phyloP scores from a whole-genome alignment of 2,797 vertebrate genomes.

The Micropoecilia bifurca region DNA sequence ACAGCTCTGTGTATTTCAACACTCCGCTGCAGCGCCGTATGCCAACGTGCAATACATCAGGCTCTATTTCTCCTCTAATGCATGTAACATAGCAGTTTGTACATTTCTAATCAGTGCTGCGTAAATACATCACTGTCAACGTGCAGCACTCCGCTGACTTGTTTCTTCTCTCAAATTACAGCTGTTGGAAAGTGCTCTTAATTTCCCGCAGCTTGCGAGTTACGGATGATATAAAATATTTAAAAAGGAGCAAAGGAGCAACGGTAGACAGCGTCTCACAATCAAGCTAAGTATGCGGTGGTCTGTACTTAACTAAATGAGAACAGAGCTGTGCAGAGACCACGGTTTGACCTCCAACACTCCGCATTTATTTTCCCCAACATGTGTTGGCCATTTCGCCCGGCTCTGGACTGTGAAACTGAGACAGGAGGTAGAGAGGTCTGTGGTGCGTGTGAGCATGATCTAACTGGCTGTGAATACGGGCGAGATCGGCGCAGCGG shows the following conservation, averaged over 20 bases:
- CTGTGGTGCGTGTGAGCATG: slow-evolving; percentile 70
- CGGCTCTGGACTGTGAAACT: slow-evolving; percentile 76
- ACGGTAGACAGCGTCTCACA: slow-evolving; percentile 59
- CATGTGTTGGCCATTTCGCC: slow-evolving; percentile 81
- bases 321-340: slow-evolving; percentile 55
- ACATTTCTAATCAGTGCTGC: slow-evolving; percentile 69
- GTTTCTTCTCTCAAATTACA: slow-evolving; percentile 66
- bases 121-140: slow-evolving; percentile 70
- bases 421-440: slow-evolving; percentile 64
- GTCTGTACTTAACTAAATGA: slow-evolving; percentile 68
- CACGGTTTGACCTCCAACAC: slow-evolving; percentile 71
- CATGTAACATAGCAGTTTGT: slow-evolving; percentile 64
- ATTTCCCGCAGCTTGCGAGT: slow-evolving; percentile 67
- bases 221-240: slow-evolving; percentile 75
- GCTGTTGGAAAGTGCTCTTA: slow-evolving; percentile 62
- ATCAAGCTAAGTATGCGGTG: slow-evolving; percentile 66
- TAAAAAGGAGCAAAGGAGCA: slow-evolving; percentile 52
- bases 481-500: slow-evolving; percentile 46
- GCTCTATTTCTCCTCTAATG: slow-evolving; percentile 66
- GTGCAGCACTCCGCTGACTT: slow-evolving; percentile 40
- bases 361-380: slow-evolving; percentile 76
- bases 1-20: slow-evolving; percentile 61
- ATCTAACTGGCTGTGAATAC: slow-evolving; percentile 76
- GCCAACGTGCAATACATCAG: slow-evolving; percentile 66
- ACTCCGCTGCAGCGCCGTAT: slow-evolving; percentile 34